Evolutionary conservation across 2,797 vertebrate species (phyloP).

Genomic region (Lerista edwardsae): DNA sequence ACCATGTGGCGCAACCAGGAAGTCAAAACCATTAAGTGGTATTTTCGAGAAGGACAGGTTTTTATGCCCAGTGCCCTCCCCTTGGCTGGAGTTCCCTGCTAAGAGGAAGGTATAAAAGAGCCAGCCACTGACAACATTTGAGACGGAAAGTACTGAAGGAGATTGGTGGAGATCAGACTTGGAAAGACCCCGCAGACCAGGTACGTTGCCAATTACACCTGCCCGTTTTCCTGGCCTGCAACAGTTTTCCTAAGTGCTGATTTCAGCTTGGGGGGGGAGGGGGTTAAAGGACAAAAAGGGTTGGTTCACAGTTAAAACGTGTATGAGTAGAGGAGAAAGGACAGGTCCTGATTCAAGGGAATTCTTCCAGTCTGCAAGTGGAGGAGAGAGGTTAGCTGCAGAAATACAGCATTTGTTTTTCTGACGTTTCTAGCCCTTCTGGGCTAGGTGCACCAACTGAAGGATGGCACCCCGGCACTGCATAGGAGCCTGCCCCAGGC

Average conservation of each 20-base stretch:
- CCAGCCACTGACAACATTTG: rapidly evolving
- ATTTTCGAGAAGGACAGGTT: not conserved
- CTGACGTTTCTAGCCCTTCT: not conserved
- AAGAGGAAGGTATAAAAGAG: no score
- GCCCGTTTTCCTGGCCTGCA: rapidly evolving
- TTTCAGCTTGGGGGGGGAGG: not conserved
- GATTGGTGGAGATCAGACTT: not conserved
- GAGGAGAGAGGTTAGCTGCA: not conserved
- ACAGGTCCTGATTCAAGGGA: not conserved
- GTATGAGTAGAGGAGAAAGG: not conserved
- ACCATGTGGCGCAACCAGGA: conserved; percentile 1
- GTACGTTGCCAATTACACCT: not conserved
- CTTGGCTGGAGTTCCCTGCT: not conserved
- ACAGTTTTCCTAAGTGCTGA: not conserved
- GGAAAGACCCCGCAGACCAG: not conserved
- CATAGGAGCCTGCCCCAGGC: not conserved
- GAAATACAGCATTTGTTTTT: not conserved
- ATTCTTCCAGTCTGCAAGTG: no score
- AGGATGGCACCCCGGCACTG: not conserved
- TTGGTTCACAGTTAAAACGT: no score
- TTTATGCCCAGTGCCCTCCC: not conserved
- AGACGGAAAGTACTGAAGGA: no score
- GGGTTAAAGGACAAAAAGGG: not conserved
- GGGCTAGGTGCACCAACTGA: no score
- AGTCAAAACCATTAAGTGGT: rapidly evolving